These are phyloP conservation scores for Corbicula japonica DNA, from an alignment of 2,888 invertebrate genomes.

Conservation along the genomic window DNA sequence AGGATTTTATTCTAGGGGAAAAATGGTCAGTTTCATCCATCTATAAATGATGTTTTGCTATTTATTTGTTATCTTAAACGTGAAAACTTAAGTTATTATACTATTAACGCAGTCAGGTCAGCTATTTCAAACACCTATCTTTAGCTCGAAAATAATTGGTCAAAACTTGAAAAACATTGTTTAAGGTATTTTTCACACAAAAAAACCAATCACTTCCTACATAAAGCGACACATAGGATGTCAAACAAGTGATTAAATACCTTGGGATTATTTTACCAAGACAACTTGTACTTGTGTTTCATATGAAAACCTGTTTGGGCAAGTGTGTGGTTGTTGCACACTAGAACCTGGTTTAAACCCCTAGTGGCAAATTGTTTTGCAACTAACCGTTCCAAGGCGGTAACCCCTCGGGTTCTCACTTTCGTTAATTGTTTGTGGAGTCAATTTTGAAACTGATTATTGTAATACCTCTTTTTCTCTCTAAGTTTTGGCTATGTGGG, in stretches of 20 bases:
- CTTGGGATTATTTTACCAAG: too few species aligned
- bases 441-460: too few species aligned
- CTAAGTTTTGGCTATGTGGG: too few species aligned
- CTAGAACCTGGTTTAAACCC: too few species aligned
- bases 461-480: too few species aligned
- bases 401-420: too few species aligned
- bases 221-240: conserved; percentile 59
- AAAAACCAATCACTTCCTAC: conserved; percentile 48
- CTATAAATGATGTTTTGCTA: conserved; percentile 32
- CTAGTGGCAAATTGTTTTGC: too few species aligned
- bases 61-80: conserved; percentile 38
- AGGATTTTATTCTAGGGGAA: conserved; percentile 39
- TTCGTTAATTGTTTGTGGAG: too few species aligned
- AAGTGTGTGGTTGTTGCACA: too few species aligned
- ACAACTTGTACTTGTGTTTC: too few species aligned
- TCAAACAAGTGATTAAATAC: conserved; percentile 43
- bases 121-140: background rate
- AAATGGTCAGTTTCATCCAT: conserved; percentile 53
- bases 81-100: conserved; percentile 40
- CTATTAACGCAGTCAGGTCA: conserved; percentile 44
- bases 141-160: conserved; percentile 4
- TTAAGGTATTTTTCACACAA: conserved; percentile 55
- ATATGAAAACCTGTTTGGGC: too few species aligned
- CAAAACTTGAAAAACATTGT: conserved; percentile 44
- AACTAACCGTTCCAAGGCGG: too few species aligned